Evolutionary conservation across 1,140 invertebrate species (phyloP).

Genomic region (Aporrectodea caliginosa): DNA sequence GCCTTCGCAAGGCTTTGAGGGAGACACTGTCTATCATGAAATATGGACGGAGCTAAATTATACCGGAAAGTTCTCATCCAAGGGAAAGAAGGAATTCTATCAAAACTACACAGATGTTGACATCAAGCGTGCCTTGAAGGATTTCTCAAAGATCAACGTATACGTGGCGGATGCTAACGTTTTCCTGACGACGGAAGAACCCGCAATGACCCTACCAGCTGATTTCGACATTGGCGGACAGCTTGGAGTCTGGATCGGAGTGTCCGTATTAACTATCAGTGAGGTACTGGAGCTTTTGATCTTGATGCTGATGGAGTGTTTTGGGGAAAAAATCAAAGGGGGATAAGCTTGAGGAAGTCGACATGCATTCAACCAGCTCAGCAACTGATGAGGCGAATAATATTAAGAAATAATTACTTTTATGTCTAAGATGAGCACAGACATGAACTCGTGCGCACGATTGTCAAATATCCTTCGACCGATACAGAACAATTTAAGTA

Average conservation of each 20-base stretch:
- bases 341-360: background rate
- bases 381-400: too few relatives aligned
- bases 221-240: conserved; percentile 34
- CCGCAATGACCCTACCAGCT: conserved; percentile 25
- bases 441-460: too few relatives aligned
- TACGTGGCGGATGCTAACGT: conserved; percentile 33
- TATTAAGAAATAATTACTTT: too few relatives aligned
- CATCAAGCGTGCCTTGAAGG: background rate
- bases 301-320: background rate
- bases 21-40: background rate
- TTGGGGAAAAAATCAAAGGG: background rate
- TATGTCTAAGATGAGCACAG: too few relatives aligned
- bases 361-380: too few relatives aligned
- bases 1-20: conserved; percentile 1
- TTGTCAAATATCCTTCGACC: too few relatives aligned
- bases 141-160: conserved; percentile 24
- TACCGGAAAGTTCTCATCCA: background rate
- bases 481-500: too few relatives aligned
- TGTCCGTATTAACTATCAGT: background rate
- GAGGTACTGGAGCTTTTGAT: background rate
- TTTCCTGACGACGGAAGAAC: conserved; percentile 29
- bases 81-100: background rate
- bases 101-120: background rate
- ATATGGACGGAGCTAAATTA: background rate
- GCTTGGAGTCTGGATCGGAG: conserved; percentile 31